Evolutionary conservation across 2,888 invertebrate genomes (phyloP).

Genomic region (Podotricha telesiphe): DNA sequence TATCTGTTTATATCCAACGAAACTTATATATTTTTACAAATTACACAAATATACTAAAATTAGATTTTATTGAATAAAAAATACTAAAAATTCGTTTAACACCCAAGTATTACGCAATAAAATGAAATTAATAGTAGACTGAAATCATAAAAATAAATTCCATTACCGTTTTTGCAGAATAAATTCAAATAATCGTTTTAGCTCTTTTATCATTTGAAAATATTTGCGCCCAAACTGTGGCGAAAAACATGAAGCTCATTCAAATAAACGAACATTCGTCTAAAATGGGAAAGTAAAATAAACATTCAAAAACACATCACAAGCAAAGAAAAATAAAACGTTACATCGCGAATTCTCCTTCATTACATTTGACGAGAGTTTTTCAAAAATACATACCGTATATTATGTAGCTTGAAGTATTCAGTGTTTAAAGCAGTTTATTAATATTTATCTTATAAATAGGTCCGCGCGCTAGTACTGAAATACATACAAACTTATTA

Average conservation of each 20-base stretch:
- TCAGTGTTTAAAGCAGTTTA: conserved; percentile 56
- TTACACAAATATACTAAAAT: too few species aligned
- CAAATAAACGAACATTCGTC: neutral
- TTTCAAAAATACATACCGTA: conserved; percentile 8
- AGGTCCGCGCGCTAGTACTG: conserved; percentile 37
- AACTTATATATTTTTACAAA: too few species aligned
- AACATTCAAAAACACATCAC: neutral
- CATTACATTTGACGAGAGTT: neutral
- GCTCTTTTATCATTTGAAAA: neutral
- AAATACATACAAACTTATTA: conserved; percentile 39
- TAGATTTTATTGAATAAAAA: too few species aligned
- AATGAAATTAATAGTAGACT: too few species aligned
- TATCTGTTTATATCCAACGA: too few species aligned
- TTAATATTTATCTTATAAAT: conserved; percentile 48
- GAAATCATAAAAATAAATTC: too few species aligned
- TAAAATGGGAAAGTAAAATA: conserved; percentile 5
- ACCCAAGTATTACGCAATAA: too few species aligned
- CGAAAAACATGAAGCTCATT: neutral
- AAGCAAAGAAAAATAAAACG: conserved; percentile 4
- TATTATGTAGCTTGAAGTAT: conserved; percentile 18
- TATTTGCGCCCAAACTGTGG: neutral
- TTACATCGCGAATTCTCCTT: neutral
- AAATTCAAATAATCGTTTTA: neutral
- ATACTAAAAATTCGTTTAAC: too few species aligned
- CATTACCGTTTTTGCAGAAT: neutral